Conservation (phyloP, 1,140 invertebrate genomes). For the Danaus melanippus region DNA sequence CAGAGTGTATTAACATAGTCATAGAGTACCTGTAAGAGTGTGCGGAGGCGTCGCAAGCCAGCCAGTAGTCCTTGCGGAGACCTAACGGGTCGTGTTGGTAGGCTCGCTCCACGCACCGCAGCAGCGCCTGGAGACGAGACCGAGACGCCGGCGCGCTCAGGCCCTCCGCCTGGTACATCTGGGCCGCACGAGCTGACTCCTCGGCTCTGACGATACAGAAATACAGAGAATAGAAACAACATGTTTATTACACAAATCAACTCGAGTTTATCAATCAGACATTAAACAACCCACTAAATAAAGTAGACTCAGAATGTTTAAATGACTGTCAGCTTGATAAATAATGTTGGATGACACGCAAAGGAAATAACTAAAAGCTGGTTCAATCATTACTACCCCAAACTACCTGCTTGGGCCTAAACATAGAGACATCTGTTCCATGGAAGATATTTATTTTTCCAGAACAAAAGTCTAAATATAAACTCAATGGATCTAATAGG, state of each 20-base stretch:
- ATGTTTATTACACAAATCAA: too few species aligned
- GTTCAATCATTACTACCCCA: too few species aligned
- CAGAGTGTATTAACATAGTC: too few species aligned
- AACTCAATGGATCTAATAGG: too few species aligned
- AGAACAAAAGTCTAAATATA: too few species aligned
- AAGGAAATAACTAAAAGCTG: too few species aligned
- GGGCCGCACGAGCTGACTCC: conserved; percentile 87
- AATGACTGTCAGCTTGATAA: too few species aligned
- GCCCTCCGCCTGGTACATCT: conserved; percentile 86
- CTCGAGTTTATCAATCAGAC: too few species aligned
- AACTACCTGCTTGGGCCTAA: conserved; percentile 30
- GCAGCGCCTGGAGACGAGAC: conserved; percentile 87
- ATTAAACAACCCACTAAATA: too few species aligned
- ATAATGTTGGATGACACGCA: too few species aligned
- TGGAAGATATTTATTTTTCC: too few species aligned
- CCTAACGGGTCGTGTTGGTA: conserved; percentile 83
- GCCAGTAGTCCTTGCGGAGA: conserved; percentile 89
- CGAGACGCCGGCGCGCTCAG: conserved; percentile 84
- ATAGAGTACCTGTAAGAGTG: conserved; percentile 26
- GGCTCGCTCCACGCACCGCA: conserved; percentile 83
- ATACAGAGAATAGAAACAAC: neutral
- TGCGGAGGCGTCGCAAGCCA: conserved; percentile 74
- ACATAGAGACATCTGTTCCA: conserved; percentile 15
- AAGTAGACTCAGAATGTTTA: too few species aligned
- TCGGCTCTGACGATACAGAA: conserved; percentile 77